Evolutionary conservation across 2,888 invertebrate genomes (phyloP).

Genomic region (Ophion ellenae): DNA sequence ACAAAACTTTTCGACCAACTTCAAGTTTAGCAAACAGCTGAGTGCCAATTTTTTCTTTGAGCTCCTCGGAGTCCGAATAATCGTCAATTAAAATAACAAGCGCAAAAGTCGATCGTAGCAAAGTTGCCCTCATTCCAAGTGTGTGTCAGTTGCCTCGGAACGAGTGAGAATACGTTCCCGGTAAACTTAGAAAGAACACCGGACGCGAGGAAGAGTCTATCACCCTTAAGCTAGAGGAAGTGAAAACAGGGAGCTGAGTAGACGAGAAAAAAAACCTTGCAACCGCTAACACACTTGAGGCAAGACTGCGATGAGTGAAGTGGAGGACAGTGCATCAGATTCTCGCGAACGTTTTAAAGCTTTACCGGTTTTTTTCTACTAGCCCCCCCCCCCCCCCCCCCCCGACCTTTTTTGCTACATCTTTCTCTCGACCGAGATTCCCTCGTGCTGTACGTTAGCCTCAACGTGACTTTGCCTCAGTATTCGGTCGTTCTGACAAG

Average conservation of each 20-base stretch:
- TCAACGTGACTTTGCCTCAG: constrained; percentile 37
- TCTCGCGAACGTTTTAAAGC: constrained; percentile 47
- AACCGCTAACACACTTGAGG: constrained; percentile 26
- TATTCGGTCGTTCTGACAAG: constrained; percentile 7
- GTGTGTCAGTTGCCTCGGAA: constrained; percentile 2
- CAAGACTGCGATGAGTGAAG: constrained; percentile 20
- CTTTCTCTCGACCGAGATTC: constrained; percentile 48
- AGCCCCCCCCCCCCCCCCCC: neutral
- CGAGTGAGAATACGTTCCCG: neutral
- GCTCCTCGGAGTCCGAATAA: neutral
- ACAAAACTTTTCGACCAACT: neutral
- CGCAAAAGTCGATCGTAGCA: neutral
- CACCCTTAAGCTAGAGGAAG: constrained; percentile 8
- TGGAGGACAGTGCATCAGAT: constrained; percentile 32
- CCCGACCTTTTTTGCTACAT: neutral
- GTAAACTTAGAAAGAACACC: neutral
- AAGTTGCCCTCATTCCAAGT: constrained; percentile 3
- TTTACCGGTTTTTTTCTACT: constrained; percentile 20
- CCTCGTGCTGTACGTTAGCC: constrained; percentile 12
- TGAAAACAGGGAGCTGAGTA: neutral
- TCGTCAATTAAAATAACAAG: neutral
- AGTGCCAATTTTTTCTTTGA: neutral
- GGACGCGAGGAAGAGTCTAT: constrained; percentile 16
- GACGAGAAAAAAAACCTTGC: constrained; percentile 35
- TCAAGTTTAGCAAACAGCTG: neutral